Percentiles rank a stretch among this genome's conserved stretches.
phyloP scores from a whole-genome alignment of 2,888 invertebrate genomes.

The Agrochola macilenta region DNA sequence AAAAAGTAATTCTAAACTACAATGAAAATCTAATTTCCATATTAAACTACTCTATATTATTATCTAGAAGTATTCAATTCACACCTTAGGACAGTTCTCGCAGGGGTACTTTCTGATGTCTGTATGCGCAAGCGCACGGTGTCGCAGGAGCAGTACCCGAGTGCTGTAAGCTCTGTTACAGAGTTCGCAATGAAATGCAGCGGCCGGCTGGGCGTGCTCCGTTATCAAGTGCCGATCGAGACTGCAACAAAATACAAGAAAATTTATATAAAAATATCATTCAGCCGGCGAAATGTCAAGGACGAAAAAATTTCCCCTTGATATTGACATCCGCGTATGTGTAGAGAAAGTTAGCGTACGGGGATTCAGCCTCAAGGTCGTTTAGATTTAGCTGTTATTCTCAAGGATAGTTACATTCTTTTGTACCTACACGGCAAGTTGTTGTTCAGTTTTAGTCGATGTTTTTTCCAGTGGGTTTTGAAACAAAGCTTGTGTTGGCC shows the following conservation, averaged over 20 bases:
- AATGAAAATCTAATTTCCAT: constrained; percentile 27
- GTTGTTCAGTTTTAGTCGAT: constrained; percentile 43
- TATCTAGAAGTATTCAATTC: constrained; percentile 64
- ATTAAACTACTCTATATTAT: constrained; percentile 26
- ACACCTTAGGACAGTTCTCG: constrained; percentile 97
- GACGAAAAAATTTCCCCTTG: constrained; percentile 70
- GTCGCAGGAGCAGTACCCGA: constrained; percentile 95
- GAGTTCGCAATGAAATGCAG: constrained; percentile 95
- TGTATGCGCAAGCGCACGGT: constrained; percentile 95
- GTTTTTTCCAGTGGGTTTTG: constrained; percentile 42
- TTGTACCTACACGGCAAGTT: constrained; percentile 23
- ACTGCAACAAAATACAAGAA: constrained; percentile 89
- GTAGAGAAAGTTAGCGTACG: constrained; percentile 68
- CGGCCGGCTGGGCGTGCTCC: constrained; percentile 94
- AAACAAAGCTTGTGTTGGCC: constrained; percentile 38
- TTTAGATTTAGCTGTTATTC: constrained; percentile 67
- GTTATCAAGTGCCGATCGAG: constrained; percentile 95
- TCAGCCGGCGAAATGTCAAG: constrained; percentile 65
- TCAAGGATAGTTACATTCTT: constrained; percentile 65
- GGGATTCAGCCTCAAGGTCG: constrained; percentile 66
- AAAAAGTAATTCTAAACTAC: constrained; percentile 30
- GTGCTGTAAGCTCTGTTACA: constrained; percentile 96
- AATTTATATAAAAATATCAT: constrained; percentile 66
- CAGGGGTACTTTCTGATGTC: constrained; percentile 97
- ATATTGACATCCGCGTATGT: constrained; percentile 69